Conservation (phyloP, 2,113 vertebrate genomes). For the Barbus barbus region DNA sequence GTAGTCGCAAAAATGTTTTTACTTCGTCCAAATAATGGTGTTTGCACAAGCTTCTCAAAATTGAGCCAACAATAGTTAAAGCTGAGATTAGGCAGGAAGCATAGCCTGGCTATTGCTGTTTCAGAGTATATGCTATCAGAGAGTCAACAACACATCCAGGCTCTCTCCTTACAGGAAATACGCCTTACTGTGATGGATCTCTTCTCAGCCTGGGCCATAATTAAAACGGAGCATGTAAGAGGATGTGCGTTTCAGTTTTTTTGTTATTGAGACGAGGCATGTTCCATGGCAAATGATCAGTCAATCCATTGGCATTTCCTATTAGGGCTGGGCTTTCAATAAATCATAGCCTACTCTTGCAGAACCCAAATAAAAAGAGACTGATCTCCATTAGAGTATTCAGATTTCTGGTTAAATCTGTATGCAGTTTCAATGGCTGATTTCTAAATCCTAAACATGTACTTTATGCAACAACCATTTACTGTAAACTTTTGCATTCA, state of each 20-base stretch:
- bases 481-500: too few species aligned
- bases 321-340: neutral
- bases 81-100: constrained; percentile 81
- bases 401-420: too few species aligned
- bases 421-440: too few species aligned
- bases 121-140: constrained; percentile 80
- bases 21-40: neutral
- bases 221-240: neutral
- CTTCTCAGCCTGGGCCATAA: constrained; percentile 18
- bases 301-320: neutral
- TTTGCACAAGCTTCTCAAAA: constrained; percentile 28
- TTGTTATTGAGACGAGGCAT: neutral
- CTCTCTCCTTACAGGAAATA: constrained; percentile 78
- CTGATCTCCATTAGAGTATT: too few species aligned
- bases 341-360: neutral
- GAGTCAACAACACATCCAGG: constrained; percentile 74
- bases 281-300: neutral
- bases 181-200: constrained; percentile 62
- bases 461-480: too few species aligned
- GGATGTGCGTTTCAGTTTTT: neutral
- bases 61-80: constrained; percentile 44
- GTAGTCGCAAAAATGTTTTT: neutral
- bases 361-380: neutral
- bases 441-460: too few species aligned
- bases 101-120: constrained; percentile 78